These are phyloP conservation scores for Forbesichthys papilliferus DNA, from an alignment of 2,113 vertebrate genomes.

Conservation along the genomic window DNA sequence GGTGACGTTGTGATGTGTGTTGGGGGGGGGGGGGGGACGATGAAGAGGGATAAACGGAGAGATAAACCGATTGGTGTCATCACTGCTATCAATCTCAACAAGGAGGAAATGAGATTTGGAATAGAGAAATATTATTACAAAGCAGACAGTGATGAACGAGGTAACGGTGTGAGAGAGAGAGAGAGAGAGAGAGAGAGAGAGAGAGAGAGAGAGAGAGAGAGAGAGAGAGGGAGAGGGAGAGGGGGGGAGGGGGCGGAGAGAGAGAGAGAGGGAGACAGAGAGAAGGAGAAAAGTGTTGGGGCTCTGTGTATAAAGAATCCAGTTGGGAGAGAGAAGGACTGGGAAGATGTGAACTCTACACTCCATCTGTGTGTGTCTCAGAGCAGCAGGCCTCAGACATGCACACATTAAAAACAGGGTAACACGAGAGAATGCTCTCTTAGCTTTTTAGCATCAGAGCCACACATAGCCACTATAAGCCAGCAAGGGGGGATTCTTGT, in stretches of 20 bases:
- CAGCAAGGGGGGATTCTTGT: conserved; percentile 30
- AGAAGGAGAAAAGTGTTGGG: conserved; percentile 9
- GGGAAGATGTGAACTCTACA: conserved; percentile 33
- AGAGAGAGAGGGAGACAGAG: neutral
- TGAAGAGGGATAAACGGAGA: conserved; percentile 82
- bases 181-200: conserved; percentile 48
- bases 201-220: conserved; percentile 11
- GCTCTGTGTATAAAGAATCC: neutral
- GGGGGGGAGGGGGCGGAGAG: conserved; percentile 19
- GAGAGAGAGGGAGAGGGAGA: neutral
- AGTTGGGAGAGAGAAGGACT: conserved; percentile 6
- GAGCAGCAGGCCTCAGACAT: conserved; percentile 13
- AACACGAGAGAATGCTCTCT: conserved; percentile 34
- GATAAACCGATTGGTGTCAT: conserved; percentile 86
- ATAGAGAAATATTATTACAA: conserved; percentile 85
- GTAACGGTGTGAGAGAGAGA: conserved; percentile 15
- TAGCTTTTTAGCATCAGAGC: conserved; percentile 1
- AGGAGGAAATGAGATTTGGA: conserved; percentile 81
- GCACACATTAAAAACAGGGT: conserved; percentile 12
- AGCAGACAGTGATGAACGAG: conserved; percentile 84
- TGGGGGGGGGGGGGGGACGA: conserved; percentile 38
- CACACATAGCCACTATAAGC: conserved; percentile 18
- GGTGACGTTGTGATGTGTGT: conserved; percentile 2
- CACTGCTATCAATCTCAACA: conserved; percentile 82
- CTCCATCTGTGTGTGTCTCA: conserved; percentile 13